phyloP scores from a whole-genome alignment of 2,797 vertebrate species.

The Emydoidea blandingii region DNA sequence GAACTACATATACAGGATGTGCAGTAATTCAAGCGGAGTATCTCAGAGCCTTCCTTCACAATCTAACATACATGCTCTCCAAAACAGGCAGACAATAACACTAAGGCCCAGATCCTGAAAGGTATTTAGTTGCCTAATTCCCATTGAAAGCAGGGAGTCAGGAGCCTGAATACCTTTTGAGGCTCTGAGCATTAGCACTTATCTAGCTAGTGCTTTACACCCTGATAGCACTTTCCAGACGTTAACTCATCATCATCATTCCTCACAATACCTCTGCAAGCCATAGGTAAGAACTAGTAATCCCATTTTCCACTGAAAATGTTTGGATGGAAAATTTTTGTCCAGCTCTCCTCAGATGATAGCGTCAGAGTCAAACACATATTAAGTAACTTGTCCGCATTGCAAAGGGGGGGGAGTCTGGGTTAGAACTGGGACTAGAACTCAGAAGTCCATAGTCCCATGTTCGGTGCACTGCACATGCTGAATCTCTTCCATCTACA shows the following conservation, averaged over 20 bases:
- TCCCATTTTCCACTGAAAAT: not conserved
- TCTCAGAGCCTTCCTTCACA: not conserved
- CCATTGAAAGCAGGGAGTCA: not conserved
- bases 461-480: rapidly evolving
- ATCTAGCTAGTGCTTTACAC: not conserved
- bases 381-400: not conserved
- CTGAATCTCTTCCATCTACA: not conserved
- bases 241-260: not conserved
- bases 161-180: not conserved
- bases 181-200: not conserved
- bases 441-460: rapidly evolving
- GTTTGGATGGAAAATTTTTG: slow-evolving; percentile 23
- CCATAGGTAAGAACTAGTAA: not conserved
- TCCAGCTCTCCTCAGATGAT: not conserved
- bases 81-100: not conserved
- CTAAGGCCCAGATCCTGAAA: not conserved
- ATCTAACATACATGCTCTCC: not conserved
- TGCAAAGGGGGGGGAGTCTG: not conserved
- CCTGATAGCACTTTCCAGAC: not conserved
- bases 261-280: not conserved
- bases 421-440: not conserved
- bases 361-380: not conserved
- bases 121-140: not conserved
- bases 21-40: not conserved
- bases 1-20: not conserved